Percentiles rank a stretch among this genome's conserved stretches.
These are phyloP conservation scores for Drosophila melanica DNA, from an alignment of 1,140 invertebrate species.

Conservation along the genomic window DNA sequence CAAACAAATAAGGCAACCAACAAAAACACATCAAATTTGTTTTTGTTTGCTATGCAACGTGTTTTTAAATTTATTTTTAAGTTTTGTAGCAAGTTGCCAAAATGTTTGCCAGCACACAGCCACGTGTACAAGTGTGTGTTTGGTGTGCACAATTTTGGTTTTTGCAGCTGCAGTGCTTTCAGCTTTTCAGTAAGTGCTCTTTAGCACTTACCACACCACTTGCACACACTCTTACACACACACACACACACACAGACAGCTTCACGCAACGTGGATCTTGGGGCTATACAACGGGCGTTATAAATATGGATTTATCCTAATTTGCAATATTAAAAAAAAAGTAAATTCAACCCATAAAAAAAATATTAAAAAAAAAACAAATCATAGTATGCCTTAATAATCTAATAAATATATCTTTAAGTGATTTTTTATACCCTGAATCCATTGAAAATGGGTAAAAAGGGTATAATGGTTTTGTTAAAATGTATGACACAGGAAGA, in stretches of 20 bases:
- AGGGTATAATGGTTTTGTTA: too few species aligned
- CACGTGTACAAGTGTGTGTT: slow-evolving; percentile 8
- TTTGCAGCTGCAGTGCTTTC: slow-evolving; percentile 48
- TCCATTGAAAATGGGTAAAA: too few species aligned
- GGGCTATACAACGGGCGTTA: slow-evolving; percentile 4
- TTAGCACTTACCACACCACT: slow-evolving; percentile 44
- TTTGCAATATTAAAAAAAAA: slow-evolving; percentile 7
- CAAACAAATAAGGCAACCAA: slow-evolving; percentile 27
- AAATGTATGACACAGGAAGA: too few species aligned
- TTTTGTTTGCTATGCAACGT: slow-evolving; percentile 46
- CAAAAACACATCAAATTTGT: slow-evolving; percentile 38
- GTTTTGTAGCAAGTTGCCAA: slow-evolving; percentile 42
- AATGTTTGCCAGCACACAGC: slow-evolving; percentile 37
- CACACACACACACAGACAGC: slow-evolving; percentile 21
- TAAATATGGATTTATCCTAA: slow-evolving; percentile 8
- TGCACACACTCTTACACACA: slow-evolving; percentile 1
- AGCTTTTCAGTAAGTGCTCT: slow-evolving; percentile 50
- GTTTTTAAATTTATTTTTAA: slow-evolving; percentile 62
- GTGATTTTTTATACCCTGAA: too few species aligned
- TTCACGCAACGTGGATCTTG: slow-evolving; percentile 6
- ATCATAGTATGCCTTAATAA: too few species aligned
- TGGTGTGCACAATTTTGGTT: slow-evolving; percentile 26
- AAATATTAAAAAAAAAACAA: too few species aligned
- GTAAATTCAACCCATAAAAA: not conserved
- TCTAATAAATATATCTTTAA: too few species aligned